Evolutionary conservation across 2,797 vertebrate genomes (phyloP), one percentile per base, ranked within the genome.

Genomic region (Centroberyx gerrardi): DNA sequence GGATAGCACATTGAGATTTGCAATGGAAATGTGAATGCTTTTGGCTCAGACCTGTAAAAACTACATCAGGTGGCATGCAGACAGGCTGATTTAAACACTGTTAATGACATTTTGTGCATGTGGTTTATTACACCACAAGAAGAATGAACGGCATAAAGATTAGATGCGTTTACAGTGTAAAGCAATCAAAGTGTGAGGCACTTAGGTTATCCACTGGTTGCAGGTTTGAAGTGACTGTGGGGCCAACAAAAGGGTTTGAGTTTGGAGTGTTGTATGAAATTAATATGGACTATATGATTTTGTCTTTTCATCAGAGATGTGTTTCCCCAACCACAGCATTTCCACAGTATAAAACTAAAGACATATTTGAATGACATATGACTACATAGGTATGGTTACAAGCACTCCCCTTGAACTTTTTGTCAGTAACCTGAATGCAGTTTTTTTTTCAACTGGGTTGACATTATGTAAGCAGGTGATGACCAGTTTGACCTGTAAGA

Each of bases 1-100:
- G 66, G 72, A 78, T 66, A 63, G 76, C 76, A 55, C 60, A 56
- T 68, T 82, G 86, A 86, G 86, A 77, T 87, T 77, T 86, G 65
- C 81, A 82, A 85, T 86, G 78, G 72, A 85, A 88, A 90, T 83
- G 80, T 90, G 81, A 89, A 88, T 59, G 75, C 69, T 80, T 81
- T 62, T 51, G 59, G 64, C 74, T 88, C 44, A 63, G 63, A 64
- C 62, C 54, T 68, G 22, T 42, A 79, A 68, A 49, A 58, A 71
- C 12, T 49, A 68, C 59, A 58, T 13, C 58, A 55, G 62, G 40
- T 62, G 52, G 51, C 63, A 54, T 81, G 62, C 59, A 74, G 58
- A 66, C 36, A 69, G 74, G 85, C 77, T 70, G 76, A 73, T 61
- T 54, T 71, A 33, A 78, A 68, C 60, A 65, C 70, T 76, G 78